Evolutionary conservation across 2,797 vertebrate species (phyloP).

Genomic region (Melanotaenia pygmaea): DNA sequence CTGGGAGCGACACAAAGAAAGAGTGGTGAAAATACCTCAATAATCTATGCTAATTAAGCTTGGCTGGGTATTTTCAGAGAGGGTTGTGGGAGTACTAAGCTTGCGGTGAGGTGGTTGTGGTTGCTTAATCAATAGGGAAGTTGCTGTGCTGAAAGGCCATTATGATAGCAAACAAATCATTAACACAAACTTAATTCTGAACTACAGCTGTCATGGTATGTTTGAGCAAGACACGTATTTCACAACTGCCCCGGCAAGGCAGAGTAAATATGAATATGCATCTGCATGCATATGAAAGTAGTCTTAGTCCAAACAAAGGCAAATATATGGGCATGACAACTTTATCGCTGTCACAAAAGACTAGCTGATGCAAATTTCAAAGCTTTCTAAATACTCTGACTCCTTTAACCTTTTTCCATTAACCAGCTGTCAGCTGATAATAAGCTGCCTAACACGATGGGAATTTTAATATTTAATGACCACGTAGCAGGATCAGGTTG

Average conservation of each 20-base stretch:
- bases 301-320: neutral
- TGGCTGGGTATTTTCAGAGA: neutral
- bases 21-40: constrained; percentile 3
- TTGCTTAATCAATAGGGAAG: neutral
- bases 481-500: neutral
- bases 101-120: neutral
- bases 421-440: neutral
- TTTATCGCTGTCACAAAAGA: neutral
- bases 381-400: neutral
- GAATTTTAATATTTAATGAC: neutral
- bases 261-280: neutral
- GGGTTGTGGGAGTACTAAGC: neutral
- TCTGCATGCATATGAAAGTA: neutral
- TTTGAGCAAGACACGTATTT: constrained; percentile 33
- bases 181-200: neutral
- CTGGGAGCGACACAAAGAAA: constrained; percentile 73
- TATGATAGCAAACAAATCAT: constrained; percentile 25
- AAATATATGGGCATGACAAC: neutral
- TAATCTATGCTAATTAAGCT: constrained; percentile 9
- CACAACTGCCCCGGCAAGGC: constrained; percentile 4
- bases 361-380: neutral
- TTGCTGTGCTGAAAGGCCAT: constrained; percentile 13
- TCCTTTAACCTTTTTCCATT: neutral
- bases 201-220: constrained; percentile 13
- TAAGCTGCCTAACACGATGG: neutral